Conservation (phyloP, 2,113 vertebrate species). For the Engystomops pustulosus region DNA sequence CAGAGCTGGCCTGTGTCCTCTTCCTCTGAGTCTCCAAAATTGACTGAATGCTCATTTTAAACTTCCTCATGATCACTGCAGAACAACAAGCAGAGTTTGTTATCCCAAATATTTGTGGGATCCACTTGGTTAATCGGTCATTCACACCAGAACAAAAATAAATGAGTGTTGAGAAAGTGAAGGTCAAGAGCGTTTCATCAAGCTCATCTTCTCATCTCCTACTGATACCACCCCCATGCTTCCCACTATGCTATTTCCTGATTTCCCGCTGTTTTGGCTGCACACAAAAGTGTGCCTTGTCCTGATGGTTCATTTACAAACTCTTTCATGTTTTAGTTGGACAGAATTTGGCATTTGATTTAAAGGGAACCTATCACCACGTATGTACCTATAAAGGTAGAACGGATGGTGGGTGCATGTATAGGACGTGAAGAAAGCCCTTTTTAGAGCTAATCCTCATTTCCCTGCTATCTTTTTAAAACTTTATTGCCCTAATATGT, state of each 20-base stretch:
- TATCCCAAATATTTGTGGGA: neutral
- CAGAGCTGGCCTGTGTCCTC: conserved; percentile 40
- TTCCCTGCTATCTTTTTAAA: no score
- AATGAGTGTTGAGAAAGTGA: neutral
- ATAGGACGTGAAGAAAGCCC: no score
- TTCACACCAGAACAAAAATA: conserved; percentile 21
- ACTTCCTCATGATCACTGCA: conserved; percentile 28
- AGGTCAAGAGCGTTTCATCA: neutral
- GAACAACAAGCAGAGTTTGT: conserved; percentile 18
- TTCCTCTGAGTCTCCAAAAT: conserved; percentile 37
- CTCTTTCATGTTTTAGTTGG: conserved; percentile 25
- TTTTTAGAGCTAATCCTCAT: no score
- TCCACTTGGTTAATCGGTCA: conserved; percentile 28
- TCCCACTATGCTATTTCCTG: conserved; percentile 8
- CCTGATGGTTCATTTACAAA: conserved; percentile 45
- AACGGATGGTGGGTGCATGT: no score
- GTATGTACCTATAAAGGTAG: no score
- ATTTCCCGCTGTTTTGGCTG: conserved; percentile 38
- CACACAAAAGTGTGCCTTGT: conserved; percentile 26
- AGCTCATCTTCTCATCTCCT: neutral
- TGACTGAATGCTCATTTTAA: conserved; percentile 24
- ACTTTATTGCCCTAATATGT: no score
- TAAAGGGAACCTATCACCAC: no score
- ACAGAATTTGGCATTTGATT: neutral
- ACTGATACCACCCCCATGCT: neutral